Conservation (phyloP, 2,797 vertebrate genomes). For the Channallabes apus region DNA sequence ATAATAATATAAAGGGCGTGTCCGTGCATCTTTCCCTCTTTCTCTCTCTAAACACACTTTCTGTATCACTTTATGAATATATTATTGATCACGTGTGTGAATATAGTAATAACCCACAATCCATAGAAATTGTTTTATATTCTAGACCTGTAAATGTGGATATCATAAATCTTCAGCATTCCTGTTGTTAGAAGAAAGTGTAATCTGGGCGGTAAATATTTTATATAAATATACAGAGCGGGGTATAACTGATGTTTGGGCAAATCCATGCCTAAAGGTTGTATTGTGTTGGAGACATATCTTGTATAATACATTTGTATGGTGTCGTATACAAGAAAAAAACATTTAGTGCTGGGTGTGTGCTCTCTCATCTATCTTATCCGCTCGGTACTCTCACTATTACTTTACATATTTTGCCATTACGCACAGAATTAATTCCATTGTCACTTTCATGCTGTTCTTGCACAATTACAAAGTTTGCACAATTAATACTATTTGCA, state of each 20-base stretch:
- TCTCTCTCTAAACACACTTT: no score
- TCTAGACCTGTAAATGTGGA: background rate
- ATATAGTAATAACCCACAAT: background rate
- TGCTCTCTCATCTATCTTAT: no score
- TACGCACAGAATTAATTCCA: no score
- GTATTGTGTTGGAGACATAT: background rate
- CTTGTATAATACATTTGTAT: background rate
- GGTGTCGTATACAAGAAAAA: background rate
- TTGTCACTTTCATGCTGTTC: no score
- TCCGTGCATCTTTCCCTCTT: no score
- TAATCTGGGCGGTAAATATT: background rate
- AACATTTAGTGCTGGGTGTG: no score
- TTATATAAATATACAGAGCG: background rate
- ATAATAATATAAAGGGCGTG: no score
- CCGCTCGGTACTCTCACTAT: no score
- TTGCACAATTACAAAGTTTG: no score
- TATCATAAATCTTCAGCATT: background rate
- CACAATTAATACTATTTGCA: no score
- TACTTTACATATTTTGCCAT: no score
- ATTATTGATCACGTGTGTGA: background rate
- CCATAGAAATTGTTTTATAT: background rate
- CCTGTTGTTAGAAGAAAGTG: background rate
- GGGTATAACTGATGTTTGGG: no score
- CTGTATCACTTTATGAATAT: background rate
- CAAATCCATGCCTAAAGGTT: background rate